phyloP scores from a whole-genome alignment of 2,113 vertebrate species.

The Zosterops japonicus region DNA sequence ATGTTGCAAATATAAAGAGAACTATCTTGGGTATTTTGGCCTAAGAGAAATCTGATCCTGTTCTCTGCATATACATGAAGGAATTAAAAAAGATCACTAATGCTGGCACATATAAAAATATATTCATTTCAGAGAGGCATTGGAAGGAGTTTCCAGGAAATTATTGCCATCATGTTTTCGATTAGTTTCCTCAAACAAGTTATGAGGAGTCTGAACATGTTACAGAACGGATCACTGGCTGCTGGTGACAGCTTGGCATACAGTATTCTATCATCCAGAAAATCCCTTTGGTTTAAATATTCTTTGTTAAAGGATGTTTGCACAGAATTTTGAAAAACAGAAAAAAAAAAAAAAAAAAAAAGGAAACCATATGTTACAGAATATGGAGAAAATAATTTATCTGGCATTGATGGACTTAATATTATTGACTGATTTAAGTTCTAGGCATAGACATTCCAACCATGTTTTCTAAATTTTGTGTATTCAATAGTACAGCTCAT shows the following conservation, averaged over 20 bases:
- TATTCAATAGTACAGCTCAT: neutral
- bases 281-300: neutral
- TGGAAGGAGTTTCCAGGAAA: neutral
- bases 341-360: neutral
- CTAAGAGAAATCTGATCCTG: neutral
- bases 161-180: neutral
- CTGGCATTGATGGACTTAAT: neutral
- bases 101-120: neutral
- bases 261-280: neutral
- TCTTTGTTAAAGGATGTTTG: neutral
- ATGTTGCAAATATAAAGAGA: neutral
- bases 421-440: neutral
- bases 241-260: neutral
- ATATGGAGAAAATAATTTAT: neutral
- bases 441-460: rapidly evolving
- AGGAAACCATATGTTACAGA: neutral
- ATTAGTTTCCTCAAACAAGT: neutral
- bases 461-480: neutral
- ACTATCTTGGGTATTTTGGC: neutral
- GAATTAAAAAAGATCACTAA: neutral
- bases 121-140: neutral
- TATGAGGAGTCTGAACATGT: neutral
- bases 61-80: neutral
- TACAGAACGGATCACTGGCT: neutral
- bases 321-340: neutral